Conservation (phyloP, 2,888 invertebrate genomes). For the Uropetala carovei region DNA sequence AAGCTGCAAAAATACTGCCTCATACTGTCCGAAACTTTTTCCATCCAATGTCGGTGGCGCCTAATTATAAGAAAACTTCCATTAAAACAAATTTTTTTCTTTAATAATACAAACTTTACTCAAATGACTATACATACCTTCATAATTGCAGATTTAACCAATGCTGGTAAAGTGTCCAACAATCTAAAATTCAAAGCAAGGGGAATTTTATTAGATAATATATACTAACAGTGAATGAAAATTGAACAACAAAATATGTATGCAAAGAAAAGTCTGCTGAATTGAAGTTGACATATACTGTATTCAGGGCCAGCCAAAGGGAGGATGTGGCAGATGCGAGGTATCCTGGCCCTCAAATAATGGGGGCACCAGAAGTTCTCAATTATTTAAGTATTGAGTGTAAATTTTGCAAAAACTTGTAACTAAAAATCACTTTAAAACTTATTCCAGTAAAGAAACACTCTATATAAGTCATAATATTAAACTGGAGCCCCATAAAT, state of each 20-base stretch:
- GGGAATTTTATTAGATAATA: neutral
- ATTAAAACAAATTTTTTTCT: neutral
- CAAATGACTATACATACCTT: slow-evolving; percentile 74
- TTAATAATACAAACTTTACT: neutral
- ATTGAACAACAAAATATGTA: neutral
- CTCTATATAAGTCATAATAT: no score
- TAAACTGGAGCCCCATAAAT: no score
- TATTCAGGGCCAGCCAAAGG: no score
- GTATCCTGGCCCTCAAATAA: no score
- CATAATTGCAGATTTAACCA: slow-evolving; percentile 85
- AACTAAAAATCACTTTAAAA: no score
- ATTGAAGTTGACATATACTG: no score
- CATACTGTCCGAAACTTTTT: slow-evolving; percentile 89
- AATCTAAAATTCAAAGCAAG: slow-evolving; percentile 73
- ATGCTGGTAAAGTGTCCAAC: slow-evolving; percentile 80
- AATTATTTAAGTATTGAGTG: no score
- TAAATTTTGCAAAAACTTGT: no score
- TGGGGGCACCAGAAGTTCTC: no score
- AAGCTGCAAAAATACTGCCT: slow-evolving; percentile 91
- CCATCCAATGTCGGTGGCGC: slow-evolving; percentile 83
- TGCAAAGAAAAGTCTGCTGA: no score
- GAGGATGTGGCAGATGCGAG: no score
- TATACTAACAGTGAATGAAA: neutral
- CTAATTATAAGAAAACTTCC: slow-evolving; percentile 68
- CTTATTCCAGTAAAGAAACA: no score